A percentile compares a stretch with the other conserved stretches of the same genome.
phyloP scores from a whole-genome alignment of 1,140 invertebrate species.

The Thereuonema tuberculata region DNA sequence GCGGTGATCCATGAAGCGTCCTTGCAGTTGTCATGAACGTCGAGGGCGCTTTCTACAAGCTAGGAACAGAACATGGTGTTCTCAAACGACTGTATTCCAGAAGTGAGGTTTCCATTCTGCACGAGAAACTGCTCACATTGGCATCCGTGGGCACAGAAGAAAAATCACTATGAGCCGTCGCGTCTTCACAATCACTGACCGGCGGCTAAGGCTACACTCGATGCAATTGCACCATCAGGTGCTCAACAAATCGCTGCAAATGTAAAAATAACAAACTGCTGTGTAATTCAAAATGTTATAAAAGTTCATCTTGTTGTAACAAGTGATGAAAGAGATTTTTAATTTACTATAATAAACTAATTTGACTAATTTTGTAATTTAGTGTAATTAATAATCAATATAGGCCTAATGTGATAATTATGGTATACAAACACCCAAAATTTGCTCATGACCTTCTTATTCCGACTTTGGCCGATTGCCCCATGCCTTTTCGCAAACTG shows the following conservation, averaged over 20 bases:
- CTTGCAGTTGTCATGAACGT: not conserved
- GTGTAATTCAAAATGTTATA: constrained; percentile 3
- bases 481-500: too few relatives aligned
- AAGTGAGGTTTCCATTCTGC: not conserved
- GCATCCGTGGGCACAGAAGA: constrained; percentile 3
- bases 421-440: too few relatives aligned
- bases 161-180: not conserved
- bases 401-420: too few relatives aligned
- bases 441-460: too few relatives aligned
- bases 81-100: too few relatives aligned
- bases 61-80: not conserved
- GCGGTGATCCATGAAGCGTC: not conserved
- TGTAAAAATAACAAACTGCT: not conserved
- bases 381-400: too few relatives aligned
- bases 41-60: not conserved
- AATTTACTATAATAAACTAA: too few relatives aligned
- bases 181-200: constrained; percentile 1
- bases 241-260: not conserved
- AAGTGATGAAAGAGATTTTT: not conserved
- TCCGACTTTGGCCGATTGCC: too few relatives aligned
- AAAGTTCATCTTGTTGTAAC: not conserved
- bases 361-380: too few relatives aligned
- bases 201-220: not conserved
- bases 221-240: not conserved
- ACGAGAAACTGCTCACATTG: not conserved